Evolutionary conservation across 2,888 invertebrate genomes (phyloP).

Genomic region (Aporophyla nigra): DNA sequence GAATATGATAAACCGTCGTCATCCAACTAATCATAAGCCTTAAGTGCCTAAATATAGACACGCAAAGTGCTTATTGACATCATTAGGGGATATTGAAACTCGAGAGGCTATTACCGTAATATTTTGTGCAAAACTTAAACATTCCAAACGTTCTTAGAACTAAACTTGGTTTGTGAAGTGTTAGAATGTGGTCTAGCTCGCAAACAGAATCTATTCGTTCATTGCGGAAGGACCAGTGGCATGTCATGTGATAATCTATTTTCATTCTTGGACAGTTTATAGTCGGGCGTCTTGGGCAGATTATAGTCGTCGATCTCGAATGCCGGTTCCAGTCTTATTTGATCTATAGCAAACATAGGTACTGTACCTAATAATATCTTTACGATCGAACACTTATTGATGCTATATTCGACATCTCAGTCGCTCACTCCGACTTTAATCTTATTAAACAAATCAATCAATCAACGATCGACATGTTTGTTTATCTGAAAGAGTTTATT

Average conservation of each 20-base stretch:
- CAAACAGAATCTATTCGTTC: background rate
- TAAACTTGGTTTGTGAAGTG: background rate
- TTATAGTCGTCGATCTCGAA: slow-evolving; percentile 11
- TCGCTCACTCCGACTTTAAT: slow-evolving; percentile 49
- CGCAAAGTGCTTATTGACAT: slow-evolving; percentile 21
- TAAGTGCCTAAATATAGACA: slow-evolving; percentile 31
- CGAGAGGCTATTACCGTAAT: background rate
- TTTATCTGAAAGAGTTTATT: slow-evolving; percentile 41
- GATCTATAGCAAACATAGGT: slow-evolving; percentile 36
- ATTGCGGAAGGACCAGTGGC: slow-evolving; percentile 43
- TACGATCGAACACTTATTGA: slow-evolving; percentile 35
- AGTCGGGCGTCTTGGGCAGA: background rate
- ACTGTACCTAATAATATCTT: slow-evolving; percentile 31
- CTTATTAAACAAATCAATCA: slow-evolving; percentile 42
- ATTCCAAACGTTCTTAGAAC: background rate
- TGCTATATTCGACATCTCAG: slow-evolving; percentile 34
- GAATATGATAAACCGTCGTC: slow-evolving; percentile 53
- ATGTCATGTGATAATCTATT: slow-evolving; percentile 34
- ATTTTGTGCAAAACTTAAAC: background rate
- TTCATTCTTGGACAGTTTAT: slow-evolving; percentile 28
- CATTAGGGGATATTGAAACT: slow-evolving; percentile 25
- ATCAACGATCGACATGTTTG: slow-evolving; percentile 38
- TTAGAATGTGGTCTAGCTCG: background rate
- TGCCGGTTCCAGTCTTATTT: slow-evolving; percentile 26
- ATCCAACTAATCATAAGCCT: slow-evolving; percentile 33